Evolutionary conservation across 2,888 invertebrate genomes (phyloP).

Genomic region (Drepana falcataria): DNA sequence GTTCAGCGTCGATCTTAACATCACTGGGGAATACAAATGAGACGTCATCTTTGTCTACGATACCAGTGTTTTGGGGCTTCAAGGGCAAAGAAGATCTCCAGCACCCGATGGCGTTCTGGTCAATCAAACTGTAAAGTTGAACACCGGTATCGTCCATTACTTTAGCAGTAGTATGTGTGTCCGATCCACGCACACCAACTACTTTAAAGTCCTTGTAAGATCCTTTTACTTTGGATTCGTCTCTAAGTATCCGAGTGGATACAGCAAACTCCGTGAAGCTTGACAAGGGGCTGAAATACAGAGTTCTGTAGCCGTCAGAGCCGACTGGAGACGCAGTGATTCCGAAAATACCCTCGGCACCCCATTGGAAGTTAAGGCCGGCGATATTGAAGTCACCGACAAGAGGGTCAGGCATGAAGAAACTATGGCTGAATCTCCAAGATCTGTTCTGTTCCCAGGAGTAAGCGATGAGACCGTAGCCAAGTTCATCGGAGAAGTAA

Average conservation of each 20-base stretch:
- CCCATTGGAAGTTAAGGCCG: constrained; percentile 92
- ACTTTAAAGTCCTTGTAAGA: constrained; percentile 85
- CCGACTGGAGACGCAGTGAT: constrained; percentile 84
- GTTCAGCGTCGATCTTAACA: constrained; percentile 84
- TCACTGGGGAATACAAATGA: constrained; percentile 89
- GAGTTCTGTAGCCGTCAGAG: constrained; percentile 82
- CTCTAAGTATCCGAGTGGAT: constrained; percentile 84
- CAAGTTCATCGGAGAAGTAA: constrained; percentile 89
- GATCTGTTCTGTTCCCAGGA: constrained; percentile 87
- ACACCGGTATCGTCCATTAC: constrained; percentile 87
- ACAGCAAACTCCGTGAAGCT: constrained; percentile 89
- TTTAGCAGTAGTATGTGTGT: constrained; percentile 85
- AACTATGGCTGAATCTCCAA: constrained; percentile 89
- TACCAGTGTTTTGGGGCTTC: constrained; percentile 81
- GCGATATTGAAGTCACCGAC: constrained; percentile 88
- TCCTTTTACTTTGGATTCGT: constrained; percentile 81
- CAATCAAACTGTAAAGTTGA: constrained; percentile 87
- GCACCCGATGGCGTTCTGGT: constrained; percentile 90
- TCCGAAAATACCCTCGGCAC: constrained; percentile 89
- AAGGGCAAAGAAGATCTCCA: constrained; percentile 86
- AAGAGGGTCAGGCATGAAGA: constrained; percentile 89
- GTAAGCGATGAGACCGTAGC: constrained; percentile 89
- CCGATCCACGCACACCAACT: constrained; percentile 81
- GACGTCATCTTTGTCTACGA: constrained; percentile 86
- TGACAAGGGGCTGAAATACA: constrained; percentile 89